Percentiles rank a stretch among this genome's conserved stretches.
Evolutionary conservation across 2,888 invertebrate species (phyloP).

Genomic region (Galeruca laticollis): DNA sequence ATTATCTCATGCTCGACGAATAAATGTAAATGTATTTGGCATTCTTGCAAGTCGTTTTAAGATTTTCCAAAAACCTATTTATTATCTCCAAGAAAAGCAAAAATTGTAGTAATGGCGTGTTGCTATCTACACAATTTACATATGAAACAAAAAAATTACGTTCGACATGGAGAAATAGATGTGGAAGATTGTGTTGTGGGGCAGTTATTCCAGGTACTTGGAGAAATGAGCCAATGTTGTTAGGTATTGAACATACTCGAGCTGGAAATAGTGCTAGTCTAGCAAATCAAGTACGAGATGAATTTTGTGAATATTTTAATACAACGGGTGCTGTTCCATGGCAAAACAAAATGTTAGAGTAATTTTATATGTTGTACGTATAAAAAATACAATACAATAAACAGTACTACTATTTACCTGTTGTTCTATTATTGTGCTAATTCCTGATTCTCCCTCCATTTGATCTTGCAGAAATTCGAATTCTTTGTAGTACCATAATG

Average conservation of each 20-base stretch:
- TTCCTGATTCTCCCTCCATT: too few relatives aligned
- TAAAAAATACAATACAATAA: neutral
- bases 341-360: constrained; percentile 16
- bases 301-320: constrained; percentile 20
- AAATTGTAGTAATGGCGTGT: constrained; percentile 20
- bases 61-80: neutral
- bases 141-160: constrained; percentile 18
- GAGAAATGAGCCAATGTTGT: too few relatives aligned
- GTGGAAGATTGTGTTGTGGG: neutral
- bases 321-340: constrained; percentile 19
- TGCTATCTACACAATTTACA: constrained; percentile 16
- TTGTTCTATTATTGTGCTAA: too few relatives aligned
- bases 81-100: neutral
- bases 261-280: constrained; percentile 11
- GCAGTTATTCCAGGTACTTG: neutral
- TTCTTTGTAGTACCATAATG: too few relatives aligned
- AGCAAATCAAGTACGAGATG: constrained; percentile 15
- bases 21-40: neutral
- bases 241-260: neutral
- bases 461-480: too few relatives aligned
- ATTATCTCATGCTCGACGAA: neutral
- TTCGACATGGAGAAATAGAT: neutral
- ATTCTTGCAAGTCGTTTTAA: neutral
- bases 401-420: too few relatives aligned
- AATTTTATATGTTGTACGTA: neutral